Evolutionary conservation across 2,797 vertebrate species (phyloP), one percentile per base, ranked within the genome.

Genomic region (Sebastes wilsoni): DNA sequence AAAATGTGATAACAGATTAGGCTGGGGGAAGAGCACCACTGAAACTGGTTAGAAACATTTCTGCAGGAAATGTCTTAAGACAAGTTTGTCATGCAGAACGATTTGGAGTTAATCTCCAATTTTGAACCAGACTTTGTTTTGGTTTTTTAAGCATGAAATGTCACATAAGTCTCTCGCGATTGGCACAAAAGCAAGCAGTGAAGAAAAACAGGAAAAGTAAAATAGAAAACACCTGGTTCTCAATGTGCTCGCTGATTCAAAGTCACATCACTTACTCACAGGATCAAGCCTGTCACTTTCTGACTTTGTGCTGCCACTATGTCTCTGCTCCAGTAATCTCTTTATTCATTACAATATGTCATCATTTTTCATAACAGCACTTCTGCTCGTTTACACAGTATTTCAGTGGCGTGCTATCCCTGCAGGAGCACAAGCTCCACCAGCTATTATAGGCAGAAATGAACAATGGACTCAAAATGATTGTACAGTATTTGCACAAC

Each of bases 151-250:
- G 61, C 56, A 30, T 60, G 70, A 81, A 80, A 75, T 79, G 56
- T 82, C 77, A 72, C 59, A 64, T 22, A 74, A 25, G 65, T 76
- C 68, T 81, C 30, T 69, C 54, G 71, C 9, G 1, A 55, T 22
- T 80, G 73, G 71, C 86, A 72, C 56, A n/a, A 71, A 72, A 34
- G 49, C 12, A 58, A 82, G 81, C 66, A 14, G 58, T 4, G 23
- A 83, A 58, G 18, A 60, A 87, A 82, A 89, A 88, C 83, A 88
- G 84, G 81, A 92, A 86, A 85, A 88, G 78, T 80, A 3, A 85
- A 90, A 92, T 87, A 84, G 61, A 91, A 92, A 93, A 87, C 92
- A 93, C 81, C 86, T 91, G 90, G 66, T 89, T 83, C 84, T 85
- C 75, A 87, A 34, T 78, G 66, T 78, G 78, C 20, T 59, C 6